Conservation (phyloP, 2,797 vertebrate species). For the Arnoldichthys spilopterus region DNA sequence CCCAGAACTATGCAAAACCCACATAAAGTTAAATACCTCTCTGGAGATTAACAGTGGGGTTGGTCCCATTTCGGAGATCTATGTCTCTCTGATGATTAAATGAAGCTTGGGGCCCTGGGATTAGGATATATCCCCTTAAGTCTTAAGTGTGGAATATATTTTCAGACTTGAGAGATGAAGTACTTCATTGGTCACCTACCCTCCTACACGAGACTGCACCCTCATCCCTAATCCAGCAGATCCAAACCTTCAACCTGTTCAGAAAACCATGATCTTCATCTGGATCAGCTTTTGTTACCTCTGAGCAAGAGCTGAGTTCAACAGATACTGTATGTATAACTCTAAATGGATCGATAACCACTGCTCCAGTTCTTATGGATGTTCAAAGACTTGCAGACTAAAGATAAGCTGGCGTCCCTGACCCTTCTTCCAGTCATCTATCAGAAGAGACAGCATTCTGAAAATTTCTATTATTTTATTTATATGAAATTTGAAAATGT, state of each 20-base stretch:
- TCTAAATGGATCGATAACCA: not conserved
- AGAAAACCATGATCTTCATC: not conserved
- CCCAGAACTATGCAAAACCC: not conserved
- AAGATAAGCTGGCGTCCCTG: not conserved
- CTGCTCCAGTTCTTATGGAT: not conserved
- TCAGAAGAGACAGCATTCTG: not conserved
- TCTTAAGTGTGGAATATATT: slow-evolving; percentile 57
- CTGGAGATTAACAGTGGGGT: slow-evolving; percentile 63
- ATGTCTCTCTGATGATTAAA: slow-evolving; percentile 46
- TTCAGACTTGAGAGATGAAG: not conserved
- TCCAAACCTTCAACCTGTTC: not conserved
- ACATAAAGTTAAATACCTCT: slow-evolving; percentile 57
- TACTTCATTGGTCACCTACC: not conserved
- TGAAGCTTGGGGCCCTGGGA: slow-evolving; percentile 44
- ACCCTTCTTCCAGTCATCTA: not conserved
- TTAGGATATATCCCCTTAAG: slow-evolving; percentile 52
- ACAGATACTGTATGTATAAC: not conserved
- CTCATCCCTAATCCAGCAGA: not conserved
- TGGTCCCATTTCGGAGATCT: slow-evolving; percentile 60
- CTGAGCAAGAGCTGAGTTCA: not conserved
- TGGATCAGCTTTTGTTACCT: not conserved
- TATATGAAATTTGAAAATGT: not conserved
- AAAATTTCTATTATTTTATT: not conserved
- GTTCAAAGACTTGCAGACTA: not conserved
- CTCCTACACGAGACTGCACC: not conserved